Base-by-base conservation (phyloP, 2,888 invertebrate species). In the Rhagonycha lutea region DNA sequence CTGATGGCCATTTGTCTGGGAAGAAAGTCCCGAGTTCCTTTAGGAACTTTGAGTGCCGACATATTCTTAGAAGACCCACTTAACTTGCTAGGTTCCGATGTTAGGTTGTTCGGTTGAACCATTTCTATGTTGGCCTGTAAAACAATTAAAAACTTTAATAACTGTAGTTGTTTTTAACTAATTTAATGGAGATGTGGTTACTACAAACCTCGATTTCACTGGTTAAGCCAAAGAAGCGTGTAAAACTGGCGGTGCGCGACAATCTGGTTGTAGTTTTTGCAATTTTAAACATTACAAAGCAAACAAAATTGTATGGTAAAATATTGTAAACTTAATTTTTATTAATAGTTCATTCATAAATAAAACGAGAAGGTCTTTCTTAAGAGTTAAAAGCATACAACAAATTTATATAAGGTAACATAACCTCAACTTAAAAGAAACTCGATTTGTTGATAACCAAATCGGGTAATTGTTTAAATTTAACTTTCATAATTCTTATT, bases 1-100 rank as follows among this genome's bases (percentile, higher is more conserved):
- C 99, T 91, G 76, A 99, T 90, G 0, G 96, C 94, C 98, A 98
- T 99, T 88, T 98, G 98, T 83, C 95, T 93, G 0, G 99, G 97
- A 76, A 92, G 94, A 89, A 96, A 99, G 87, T 99, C 99, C 74
- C 98, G 90, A 0, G 99, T 99, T 4, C 98, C 96, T 88, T 97
- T 98, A 0, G 97, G 93, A 0, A 96, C 96, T 89, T 98, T 98
- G 72, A 97, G 92, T n/a, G 47, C n/a, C 2, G 47, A 47, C 47
- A 47, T n/a, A n/a, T n/a, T 47, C 47, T 47, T 47, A n/a, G 47
- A 47, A 47, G 47, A 7, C n/a, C 47, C 47, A n/a, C n/a, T 47
- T n/a, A n/a, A 47, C n/a, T n/a, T 47, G 47, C 2, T n/a, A 47
- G 47, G n/a, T n/a, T 47, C 47, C 2, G 47, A 47, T 8, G 47